A percentile compares a stretch with the other conserved stretches of the same genome.
phyloP scores from a whole-genome alignment of 2,888 invertebrate genomes.

The Brenthis ino region DNA sequence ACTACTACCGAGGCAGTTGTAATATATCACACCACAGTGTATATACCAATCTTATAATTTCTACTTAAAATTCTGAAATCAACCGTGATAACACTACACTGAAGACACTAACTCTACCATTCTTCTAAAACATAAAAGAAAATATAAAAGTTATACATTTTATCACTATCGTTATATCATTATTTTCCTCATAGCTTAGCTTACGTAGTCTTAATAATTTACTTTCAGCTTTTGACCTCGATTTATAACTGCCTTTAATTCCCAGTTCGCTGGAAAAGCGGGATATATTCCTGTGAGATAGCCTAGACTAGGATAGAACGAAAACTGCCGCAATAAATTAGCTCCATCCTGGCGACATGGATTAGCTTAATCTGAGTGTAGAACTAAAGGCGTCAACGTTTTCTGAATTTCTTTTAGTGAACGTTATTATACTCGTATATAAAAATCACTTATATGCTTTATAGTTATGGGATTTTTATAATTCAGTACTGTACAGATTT shows the following conservation, averaged over 20 bases:
- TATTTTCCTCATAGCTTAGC: conserved; percentile 9
- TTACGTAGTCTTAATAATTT: conserved; percentile 25
- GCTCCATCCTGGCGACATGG: conserved; percentile 49
- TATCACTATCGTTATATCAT: conserved; percentile 4
- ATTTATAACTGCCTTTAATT: conserved; percentile 31
- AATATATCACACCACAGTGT: too few relatives aligned
- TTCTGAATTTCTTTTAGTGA: conserved; percentile 21
- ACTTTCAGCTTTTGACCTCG: conserved; percentile 25
- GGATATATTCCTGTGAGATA: conserved; percentile 39
- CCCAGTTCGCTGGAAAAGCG: conserved; percentile 33
- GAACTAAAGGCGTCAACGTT: conserved; percentile 41
- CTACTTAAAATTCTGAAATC: too few relatives aligned
- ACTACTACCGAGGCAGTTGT: too few relatives aligned
- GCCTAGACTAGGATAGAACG: conserved; percentile 38
- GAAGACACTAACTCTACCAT: too few relatives aligned
- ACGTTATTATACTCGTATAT: too few relatives aligned
- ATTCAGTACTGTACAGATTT: too few relatives aligned
- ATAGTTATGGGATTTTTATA: too few relatives aligned
- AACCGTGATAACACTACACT: too few relatives aligned
- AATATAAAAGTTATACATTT: not conserved
- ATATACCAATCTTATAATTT: too few relatives aligned
- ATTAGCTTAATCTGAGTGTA: conserved; percentile 51
- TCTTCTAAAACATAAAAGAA: not conserved
- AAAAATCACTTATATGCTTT: too few relatives aligned
- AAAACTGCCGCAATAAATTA: conserved; percentile 52